A percentile compares a stretch with the other conserved stretches of the same genome.
These are phyloP conservation scores for Hypselothyrea guttata DNA, from an alignment of 2,888 invertebrate species.

Conservation along the genomic window DNA sequence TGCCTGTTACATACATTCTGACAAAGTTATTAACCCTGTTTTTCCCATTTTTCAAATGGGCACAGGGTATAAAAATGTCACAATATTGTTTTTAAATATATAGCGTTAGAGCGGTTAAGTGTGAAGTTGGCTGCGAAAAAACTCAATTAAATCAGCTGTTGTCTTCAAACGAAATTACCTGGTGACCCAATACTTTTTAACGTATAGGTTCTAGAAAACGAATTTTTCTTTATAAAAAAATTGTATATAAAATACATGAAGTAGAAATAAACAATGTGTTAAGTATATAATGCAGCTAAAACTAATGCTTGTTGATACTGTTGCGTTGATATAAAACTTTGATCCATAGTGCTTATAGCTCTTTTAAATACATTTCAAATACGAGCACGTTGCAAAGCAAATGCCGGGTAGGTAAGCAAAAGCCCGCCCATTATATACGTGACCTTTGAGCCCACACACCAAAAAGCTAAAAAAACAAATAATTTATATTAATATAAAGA, in stretches of 20 bases:
- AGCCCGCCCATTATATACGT: slow-evolving; percentile 93
- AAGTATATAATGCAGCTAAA: slow-evolving; percentile 58
- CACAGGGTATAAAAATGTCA: too few species aligned
- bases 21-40: too few species aligned
- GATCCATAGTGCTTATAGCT: slow-evolving; percentile 35
- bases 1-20: too few species aligned
- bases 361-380: slow-evolving; percentile 46
- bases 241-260: slow-evolving; percentile 31
- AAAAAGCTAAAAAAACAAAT: slow-evolving; percentile 87
- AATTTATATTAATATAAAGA: slow-evolving; percentile 20
- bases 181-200: too few species aligned
- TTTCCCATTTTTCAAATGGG: too few species aligned
- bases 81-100: too few species aligned
- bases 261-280: slow-evolving; percentile 41
- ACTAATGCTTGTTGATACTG: slow-evolving; percentile 48
- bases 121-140: too few species aligned
- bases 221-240: slow-evolving; percentile 25
- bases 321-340: slow-evolving; percentile 28
- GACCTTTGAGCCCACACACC: slow-evolving; percentile 92
- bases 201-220: not conserved
- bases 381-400: slow-evolving; percentile 84
- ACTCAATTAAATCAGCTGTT: too few species aligned
- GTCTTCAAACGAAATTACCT: too few species aligned
- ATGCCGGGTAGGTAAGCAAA: slow-evolving; percentile 89
- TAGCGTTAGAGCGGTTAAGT: too few species aligned